Percentiles rank a stretch among this genome's conserved stretches.
Evolutionary conservation across 2,797 vertebrate genomes (phyloP).

Genomic region (Poecile montanus): DNA sequence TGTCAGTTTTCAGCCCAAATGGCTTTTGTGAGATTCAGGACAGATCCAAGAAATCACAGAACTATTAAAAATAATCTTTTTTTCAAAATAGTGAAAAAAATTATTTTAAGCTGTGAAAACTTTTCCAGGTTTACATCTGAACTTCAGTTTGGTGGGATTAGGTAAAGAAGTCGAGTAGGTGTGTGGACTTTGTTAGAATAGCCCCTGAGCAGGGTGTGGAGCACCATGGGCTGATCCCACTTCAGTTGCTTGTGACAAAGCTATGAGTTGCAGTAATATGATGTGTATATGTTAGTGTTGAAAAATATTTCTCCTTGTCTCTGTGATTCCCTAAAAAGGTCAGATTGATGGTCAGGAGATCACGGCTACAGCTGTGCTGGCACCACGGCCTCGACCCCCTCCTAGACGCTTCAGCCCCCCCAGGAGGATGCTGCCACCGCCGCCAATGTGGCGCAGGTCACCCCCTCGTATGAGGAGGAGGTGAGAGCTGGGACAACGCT

Average conservation of each 20-base stretch:
- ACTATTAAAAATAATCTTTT: background rate
- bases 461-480: slow-evolving; percentile 92
- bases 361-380: slow-evolving; percentile 88
- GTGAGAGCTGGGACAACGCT: slow-evolving; percentile 62
- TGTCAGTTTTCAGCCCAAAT: background rate
- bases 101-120: background rate
- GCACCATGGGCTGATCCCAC: accelerated
- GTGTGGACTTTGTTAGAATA: background rate
- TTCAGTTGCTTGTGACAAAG: background rate
- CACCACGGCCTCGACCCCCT: slow-evolving; percentile 83
- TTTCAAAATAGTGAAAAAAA: background rate
- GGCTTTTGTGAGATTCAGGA: background rate
- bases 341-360: slow-evolving; percentile 95
- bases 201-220: background rate
- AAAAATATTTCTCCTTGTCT: background rate
- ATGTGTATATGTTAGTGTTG: background rate
- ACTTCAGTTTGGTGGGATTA: background rate
- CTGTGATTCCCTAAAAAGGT: slow-evolving; percentile 72
- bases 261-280: background rate
- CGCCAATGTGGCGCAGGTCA: slow-evolving; percentile 91
- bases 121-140: background rate
- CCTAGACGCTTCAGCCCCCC: slow-evolving; percentile 88
- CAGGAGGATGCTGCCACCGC: slow-evolving; percentile 89
- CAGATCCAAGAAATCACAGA: background rate
- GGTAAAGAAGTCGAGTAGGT: background rate